Base-by-base conservation (phyloP, 2,888 invertebrate genomes). In the Ochropleura plecta region DNA sequence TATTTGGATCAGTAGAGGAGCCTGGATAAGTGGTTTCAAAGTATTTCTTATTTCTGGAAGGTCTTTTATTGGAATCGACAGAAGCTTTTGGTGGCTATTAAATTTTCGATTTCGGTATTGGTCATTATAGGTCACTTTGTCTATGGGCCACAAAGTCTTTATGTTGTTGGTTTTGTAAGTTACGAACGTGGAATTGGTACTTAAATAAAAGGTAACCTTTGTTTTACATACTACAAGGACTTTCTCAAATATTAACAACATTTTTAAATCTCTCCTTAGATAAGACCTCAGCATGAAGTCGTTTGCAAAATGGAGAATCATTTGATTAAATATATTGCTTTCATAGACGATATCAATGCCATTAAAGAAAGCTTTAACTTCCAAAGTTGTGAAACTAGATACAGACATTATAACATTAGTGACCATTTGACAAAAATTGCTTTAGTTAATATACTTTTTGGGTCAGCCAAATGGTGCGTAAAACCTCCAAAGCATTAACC, bases 401-500 rank as follows among this genome's bases (percentile, higher is more conserved):
- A 44, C 44, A 62, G 44, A 62, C 12, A 62, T 0, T n/a, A 62
- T 18, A 7, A n/a, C 62, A 62, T 44, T 12, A n/a, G 9, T 8
- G 14, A 7, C 4, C 2, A 16, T 16, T 20, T 42, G 7, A 49
- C 40, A 16, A 55, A 20, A 16, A 7, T 59, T 65, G n/a, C 48
- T 18, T 64, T 30, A 40, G n/a, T n/a, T 46, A 14, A 49, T 40
- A 42, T 9, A 9, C 42, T 8, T 73, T 73, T 6, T n/a, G 3
- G 30, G 57, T 65, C 18, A 53, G 20, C 42, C 20, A n/a, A 76
- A 42, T 48, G 46, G 44, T 46, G n/a, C 3, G 20, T 9, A 51
- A 76, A 63, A 3, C 40, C 3, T 55, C n/a, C n/a, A 8, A 71
- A 71, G 18, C 51, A 71, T 70, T 78, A 57, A 51, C 55, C 64